These are phyloP conservation scores for Triplophysa rosa DNA, from an alignment of 2,113 vertebrate species.

Conservation along the genomic window DNA sequence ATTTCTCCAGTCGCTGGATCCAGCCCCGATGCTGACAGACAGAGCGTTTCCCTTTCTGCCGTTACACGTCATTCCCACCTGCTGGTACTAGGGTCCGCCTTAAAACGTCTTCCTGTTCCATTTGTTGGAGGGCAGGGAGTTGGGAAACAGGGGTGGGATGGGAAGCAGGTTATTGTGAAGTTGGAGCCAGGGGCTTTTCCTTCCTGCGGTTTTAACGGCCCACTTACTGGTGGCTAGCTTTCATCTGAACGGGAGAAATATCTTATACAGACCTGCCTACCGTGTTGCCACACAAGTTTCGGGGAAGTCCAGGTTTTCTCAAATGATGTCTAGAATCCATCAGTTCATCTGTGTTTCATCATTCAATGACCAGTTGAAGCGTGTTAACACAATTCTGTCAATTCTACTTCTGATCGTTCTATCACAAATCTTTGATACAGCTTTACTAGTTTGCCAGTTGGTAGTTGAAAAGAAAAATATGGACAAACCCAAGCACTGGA, in stretches of 20 bases:
- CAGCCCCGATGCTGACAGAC: background rate
- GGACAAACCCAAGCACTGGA: background rate
- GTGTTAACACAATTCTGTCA: no score
- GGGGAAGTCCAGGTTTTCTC: conserved; percentile 20
- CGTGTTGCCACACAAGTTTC: conserved; percentile 48
- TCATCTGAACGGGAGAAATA: conserved; percentile 55
- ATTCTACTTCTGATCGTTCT: no score
- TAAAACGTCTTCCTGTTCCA: conserved; percentile 53
- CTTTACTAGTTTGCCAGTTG: background rate
- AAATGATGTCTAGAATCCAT: background rate
- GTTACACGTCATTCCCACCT: conserved; percentile 12
- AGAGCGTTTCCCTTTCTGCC: conserved; percentile 4
- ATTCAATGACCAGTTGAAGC: background rate
- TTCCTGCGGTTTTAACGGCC: conserved; percentile 71
- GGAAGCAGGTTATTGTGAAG: conserved; percentile 55
- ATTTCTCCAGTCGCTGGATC: background rate
- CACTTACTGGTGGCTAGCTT: conserved; percentile 66
- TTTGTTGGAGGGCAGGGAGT: conserved; percentile 42
- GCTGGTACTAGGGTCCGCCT: background rate
- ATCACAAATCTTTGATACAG: background rate
- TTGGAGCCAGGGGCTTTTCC: conserved; percentile 53
- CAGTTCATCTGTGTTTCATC: conserved; percentile 10
- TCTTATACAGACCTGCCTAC: conserved; percentile 60
- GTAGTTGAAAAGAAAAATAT: background rate
- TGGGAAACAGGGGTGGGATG: conserved; percentile 45